Percentiles rank a stretch among this genome's conserved stretches.
Evolutionary conservation across 2,797 vertebrate species (phyloP).

Genomic region (Carcharodon carcharias): DNA sequence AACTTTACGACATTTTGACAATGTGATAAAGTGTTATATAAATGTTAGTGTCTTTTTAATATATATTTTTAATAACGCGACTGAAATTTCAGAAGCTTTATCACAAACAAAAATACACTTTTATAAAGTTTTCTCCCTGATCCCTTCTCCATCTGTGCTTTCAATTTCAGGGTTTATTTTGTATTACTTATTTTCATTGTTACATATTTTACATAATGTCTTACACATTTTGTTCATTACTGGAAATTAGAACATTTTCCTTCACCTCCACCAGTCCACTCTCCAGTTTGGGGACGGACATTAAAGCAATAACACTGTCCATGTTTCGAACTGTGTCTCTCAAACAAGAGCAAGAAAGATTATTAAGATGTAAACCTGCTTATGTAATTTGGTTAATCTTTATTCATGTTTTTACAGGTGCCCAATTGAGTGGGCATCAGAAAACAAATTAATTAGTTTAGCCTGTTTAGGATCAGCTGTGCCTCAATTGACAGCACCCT

Average conservation of each 20-base stretch:
- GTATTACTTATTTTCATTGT: neutral
- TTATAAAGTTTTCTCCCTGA: neutral
- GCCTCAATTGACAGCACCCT: neutral
- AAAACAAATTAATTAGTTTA: neutral
- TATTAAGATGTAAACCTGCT: neutral
- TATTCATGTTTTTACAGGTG: neutral
- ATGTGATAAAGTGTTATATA: neutral
- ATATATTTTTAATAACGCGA: conserved; percentile 21
- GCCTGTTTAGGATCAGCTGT: neutral
- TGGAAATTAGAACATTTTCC: neutral
- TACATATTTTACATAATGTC: neutral
- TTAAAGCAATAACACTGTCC: neutral
- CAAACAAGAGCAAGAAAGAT: neutral
- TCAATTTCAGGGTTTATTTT: neutral
- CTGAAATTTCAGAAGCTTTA: neutral
- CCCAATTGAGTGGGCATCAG: neutral
- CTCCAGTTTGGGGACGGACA: too few species aligned
- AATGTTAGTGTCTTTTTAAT: conserved; percentile 16
- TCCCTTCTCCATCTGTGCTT: neutral
- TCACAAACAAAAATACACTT: neutral
- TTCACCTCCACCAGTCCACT: neutral
- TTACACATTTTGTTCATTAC: neutral
- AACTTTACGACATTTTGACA: neutral
- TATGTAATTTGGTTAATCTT: neutral
- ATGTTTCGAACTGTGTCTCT: neutral